A percentile compares a stretch with the other conserved stretches of the same genome.
Evolutionary conservation across 2,113 vertebrate genomes (phyloP).

Genomic region (Lepidothrix coronata): DNA sequence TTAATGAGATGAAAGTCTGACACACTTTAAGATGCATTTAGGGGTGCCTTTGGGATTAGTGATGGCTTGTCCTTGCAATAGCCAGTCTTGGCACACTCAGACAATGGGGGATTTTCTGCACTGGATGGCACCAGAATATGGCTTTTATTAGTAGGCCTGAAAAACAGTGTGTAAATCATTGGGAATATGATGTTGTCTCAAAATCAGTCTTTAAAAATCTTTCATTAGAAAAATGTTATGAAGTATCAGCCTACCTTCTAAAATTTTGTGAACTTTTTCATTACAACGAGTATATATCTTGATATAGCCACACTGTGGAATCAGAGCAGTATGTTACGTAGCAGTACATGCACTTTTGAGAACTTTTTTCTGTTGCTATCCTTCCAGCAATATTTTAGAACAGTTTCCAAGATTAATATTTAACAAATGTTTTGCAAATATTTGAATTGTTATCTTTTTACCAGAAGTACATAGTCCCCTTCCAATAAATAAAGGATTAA

Average conservation of each 20-base stretch:
- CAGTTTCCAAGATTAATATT: neutral
- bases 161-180: neutral
- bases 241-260: neutral
- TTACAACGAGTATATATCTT: neutral
- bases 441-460: neutral
- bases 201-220: neutral
- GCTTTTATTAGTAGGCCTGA: neutral
- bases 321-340: neutral
- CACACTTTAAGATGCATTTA: neutral
- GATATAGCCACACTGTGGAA: neutral
- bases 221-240: neutral
- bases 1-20: neutral
- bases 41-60: neutral
- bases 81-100: neutral
- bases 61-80: neutral
- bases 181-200: neutral
- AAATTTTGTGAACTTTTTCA: neutral
- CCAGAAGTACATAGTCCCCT: neutral
- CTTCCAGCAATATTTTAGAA: neutral
- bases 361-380: neutral
- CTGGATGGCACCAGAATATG: neutral
- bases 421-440: constrained; percentile 5
- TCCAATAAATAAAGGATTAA: neutral
- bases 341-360: rapidly evolving
- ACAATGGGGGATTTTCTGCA: neutral